Evolutionary conservation across 2,797 vertebrate genomes (phyloP), one percentile per base, ranked within the genome.

Genomic region (Microctenopoma steveboyesi): DNA sequence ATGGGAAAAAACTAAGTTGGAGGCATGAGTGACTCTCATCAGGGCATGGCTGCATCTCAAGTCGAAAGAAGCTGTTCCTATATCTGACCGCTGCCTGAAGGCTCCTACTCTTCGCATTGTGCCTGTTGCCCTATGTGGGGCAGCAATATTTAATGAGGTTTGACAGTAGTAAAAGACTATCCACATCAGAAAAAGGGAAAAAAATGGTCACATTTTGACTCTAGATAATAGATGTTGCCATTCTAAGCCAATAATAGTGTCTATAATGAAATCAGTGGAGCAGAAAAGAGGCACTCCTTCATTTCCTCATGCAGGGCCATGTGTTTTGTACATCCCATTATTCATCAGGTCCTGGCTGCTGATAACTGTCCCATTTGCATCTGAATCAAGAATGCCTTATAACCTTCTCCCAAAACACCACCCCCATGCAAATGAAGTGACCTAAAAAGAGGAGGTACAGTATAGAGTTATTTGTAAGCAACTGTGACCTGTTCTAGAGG

Each of bases 261-360:
- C 91, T 93, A 93, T 94, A 94, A 95, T 94, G 93, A 94, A 94
- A 94, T 93, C 92, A 91, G 91, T 78, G 85, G 88, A 92, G 91
- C 91, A 93, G 93, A 94, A 94, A 94, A 92, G 86, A 93, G 92
- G 82, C 89, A 78, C 91, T 92, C 90, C 92, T 94, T 95, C 92
- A 95, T 94, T 93, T 94, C 92, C 91, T 93, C 91, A 90, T 80
- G 88, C 78, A 61, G 88, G 90, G 81, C 85, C 42, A 67, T 75
- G 80, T 74, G 85, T 92, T 93, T 92, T 88, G 84, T 90, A 84
- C 87, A 84, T 86, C 73, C 89, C 85, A 93, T 94, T 93, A 93
- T 94, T 94, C 92, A 91, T 88, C 69, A 79, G 86, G 89, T 88
- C 88, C 74, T 58, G 78, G 84, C 84, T 78, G 85, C 90, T 90